These are phyloP conservation scores for Gambusia holbrooki DNA, from an alignment of 2,113 vertebrate genomes.

Conservation along the genomic window DNA sequence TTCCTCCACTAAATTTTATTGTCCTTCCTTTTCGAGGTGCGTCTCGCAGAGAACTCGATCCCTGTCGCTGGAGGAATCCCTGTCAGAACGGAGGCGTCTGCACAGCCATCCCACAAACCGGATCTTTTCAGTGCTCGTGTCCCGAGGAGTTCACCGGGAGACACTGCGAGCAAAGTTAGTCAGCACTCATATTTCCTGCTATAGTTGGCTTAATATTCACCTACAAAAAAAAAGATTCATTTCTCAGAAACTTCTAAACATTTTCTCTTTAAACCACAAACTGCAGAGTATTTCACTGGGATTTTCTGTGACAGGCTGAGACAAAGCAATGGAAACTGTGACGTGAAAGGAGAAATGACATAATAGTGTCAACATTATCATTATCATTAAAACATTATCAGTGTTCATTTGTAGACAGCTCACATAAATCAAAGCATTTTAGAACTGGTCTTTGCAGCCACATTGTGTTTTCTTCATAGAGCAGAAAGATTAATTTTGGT, in stretches of 20 bases:
- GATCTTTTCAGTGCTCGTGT: constrained; percentile 84
- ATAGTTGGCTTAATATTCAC: neutral
- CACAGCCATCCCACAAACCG: constrained; percentile 23
- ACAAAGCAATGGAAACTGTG: neutral
- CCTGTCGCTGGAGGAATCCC: constrained; percentile 75
- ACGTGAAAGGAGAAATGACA: neutral
- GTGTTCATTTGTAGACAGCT: neutral
- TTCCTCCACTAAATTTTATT: neutral
- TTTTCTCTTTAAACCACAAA: neutral
- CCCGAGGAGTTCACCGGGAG: constrained; percentile 80
- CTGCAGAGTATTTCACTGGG: neutral
- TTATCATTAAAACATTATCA: neutral
- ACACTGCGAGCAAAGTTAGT: constrained; percentile 85
- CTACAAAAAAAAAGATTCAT: neutral
- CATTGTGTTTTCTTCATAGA: neutral
- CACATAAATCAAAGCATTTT: neutral
- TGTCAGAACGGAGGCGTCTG: constrained; percentile 88
- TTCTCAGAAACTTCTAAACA: neutral
- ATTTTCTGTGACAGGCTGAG: neutral
- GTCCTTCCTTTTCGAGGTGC: neutral
- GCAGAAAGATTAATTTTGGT: neutral
- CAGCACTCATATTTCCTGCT: neutral
- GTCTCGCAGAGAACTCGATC: constrained; percentile 41
- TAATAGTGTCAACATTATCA: neutral
- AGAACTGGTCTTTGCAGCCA: too few species aligned